phyloP scores from a whole-genome alignment of 2,888 invertebrate genomes.

The Adelognathus sp. region DNA sequence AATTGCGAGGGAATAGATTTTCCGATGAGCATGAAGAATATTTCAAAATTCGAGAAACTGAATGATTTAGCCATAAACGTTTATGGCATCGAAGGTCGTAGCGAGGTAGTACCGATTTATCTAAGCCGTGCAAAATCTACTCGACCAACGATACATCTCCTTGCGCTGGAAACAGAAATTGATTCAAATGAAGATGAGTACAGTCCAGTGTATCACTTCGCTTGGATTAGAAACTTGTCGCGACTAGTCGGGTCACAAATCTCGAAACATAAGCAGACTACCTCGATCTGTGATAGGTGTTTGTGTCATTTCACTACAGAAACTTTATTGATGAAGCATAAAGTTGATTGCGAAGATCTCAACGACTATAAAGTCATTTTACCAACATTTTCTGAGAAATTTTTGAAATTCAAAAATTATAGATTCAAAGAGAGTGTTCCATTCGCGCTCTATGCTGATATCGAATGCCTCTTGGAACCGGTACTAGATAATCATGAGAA shows the following conservation, averaged over 20 bases:
- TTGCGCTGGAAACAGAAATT: neutral
- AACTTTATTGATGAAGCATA: slow-evolving; percentile 14
- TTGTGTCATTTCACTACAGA: neutral
- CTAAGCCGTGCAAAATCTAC: neutral
- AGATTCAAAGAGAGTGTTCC: neutral
- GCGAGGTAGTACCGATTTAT: slow-evolving; percentile 9
- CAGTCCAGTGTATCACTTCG: neutral
- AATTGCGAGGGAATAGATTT: neutral
- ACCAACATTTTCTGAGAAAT: neutral
- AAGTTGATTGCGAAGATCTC: slow-evolving; percentile 1
- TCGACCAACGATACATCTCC: neutral
- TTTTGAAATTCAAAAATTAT: slow-evolving; percentile 12
- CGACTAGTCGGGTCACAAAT: slow-evolving; percentile 2
- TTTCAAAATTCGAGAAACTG: neutral
- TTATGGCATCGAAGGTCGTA: slow-evolving; percentile 48
- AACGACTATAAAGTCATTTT: slow-evolving; percentile 1
- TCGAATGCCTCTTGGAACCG: slow-evolving; percentile 15
- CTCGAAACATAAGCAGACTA: neutral
- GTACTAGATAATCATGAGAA: neutral
- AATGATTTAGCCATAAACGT: slow-evolving; percentile 60
- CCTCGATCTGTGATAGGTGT: neutral
- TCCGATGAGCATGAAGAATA: neutral
- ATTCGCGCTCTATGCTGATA: slow-evolving; percentile 10
- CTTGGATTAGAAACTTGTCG: slow-evolving; percentile 1
- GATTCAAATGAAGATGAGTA: neutral